Evolutionary conservation across 2,888 invertebrate species (phyloP), one percentile per base, ranked within the genome.

Genomic region (Phymatocera aterrima): DNA sequence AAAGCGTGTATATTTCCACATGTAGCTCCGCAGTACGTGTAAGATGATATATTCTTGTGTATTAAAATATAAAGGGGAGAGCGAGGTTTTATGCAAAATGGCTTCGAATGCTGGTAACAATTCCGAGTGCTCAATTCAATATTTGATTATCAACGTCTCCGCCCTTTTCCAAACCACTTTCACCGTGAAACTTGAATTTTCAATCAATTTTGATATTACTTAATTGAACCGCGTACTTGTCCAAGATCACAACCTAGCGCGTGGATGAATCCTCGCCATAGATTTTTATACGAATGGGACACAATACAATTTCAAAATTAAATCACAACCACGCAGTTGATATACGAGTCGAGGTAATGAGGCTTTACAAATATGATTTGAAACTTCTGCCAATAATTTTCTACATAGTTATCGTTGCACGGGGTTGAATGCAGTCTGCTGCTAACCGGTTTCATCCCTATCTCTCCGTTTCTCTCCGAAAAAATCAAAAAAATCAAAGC

Each of bases 81-180:
- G 43, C 43, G 65, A 65, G 65, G 21, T 65, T 40, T 15, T 10
- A 65, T 15, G 65, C 43, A 65, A 65, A 65, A 43, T 12, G 12
- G 15, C 1, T 61, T 43, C 43, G 34, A 34, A 24, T 24, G 57
- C 21, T 57, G 57, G 57, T 28, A 10, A 61, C n/a, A 37, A 61
- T 61, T 61, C 34, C 46, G 40, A 43, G 68, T 24, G 2, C 43
- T 15, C 24, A n/a, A 12, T 28, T 24, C 43, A 68, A 46, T 68
- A 68, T 68, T 24, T 28, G 68, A 43, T 46, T 68, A 68, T 15
- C 46, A 24, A 68, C 46, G 12, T 43, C 4, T 5, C 37, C 18
- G 2, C 46, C 28, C 40, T 21, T 60, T 60, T 31, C 1, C 6
- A 46, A 28, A 68, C 46, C 43, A 68, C 24, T 68, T 28, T 40